These are phyloP conservation scores for Helobdella robusta DNA, from an alignment of 2,888 invertebrate species.

Conservation along the genomic window DNA sequence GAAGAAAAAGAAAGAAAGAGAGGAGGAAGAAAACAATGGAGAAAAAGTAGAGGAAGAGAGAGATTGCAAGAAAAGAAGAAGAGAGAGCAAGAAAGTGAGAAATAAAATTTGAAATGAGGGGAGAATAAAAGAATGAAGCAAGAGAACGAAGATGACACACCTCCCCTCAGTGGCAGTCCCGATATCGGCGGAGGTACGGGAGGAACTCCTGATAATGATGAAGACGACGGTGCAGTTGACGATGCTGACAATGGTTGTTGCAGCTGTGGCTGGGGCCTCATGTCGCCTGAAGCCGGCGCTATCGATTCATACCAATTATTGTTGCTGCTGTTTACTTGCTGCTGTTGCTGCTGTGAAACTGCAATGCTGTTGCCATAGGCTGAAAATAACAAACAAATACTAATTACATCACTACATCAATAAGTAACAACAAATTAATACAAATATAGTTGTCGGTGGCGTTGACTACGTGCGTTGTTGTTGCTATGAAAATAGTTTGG, in stretches of 20 bases:
- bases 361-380: no score
- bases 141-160: background rate
- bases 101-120: background rate
- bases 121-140: no score
- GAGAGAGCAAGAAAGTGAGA: constrained; percentile 53
- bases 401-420: no score
- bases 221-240: constrained; percentile 18
- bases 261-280: no score
- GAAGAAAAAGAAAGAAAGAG: no score
- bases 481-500: no score
- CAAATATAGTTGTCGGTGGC: no score
- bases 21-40: no score
- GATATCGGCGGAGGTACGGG: constrained; percentile 30
- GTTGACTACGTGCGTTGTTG: no score
- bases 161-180: constrained; percentile 8
- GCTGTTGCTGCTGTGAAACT: constrained; percentile 1
- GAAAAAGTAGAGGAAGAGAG: constrained; percentile 40
- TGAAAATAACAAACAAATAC: no score
- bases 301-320: constrained; percentile 26
- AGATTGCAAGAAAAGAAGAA: constrained; percentile 53
- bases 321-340: background rate
- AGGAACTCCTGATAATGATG: constrained; percentile 25
- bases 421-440: no score
- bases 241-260: constrained; percentile 26
- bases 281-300: constrained; percentile 11